Evolutionary conservation across 1,140 invertebrate genomes (phyloP).

Genomic region (Dolichoris vasculosae): DNA sequence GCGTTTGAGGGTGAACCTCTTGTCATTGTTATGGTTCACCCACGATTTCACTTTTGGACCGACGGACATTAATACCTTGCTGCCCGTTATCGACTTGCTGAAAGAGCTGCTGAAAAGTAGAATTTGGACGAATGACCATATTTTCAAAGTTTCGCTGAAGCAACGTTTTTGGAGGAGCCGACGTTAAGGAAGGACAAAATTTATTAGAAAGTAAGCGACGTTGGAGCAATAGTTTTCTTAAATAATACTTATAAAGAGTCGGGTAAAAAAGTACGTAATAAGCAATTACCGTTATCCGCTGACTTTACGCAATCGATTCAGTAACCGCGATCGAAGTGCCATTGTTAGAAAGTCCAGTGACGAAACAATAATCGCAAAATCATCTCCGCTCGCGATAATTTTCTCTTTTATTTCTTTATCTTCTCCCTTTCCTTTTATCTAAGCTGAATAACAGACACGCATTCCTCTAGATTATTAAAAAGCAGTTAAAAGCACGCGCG

Average conservation of each 20-base stretch:
- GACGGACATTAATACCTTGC: constrained; percentile 59
- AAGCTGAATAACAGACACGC: not conserved
- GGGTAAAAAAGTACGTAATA: not conserved
- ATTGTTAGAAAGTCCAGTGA: no score
- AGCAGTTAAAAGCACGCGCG: not conserved
- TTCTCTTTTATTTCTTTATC: not conserved
- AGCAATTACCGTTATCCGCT: not conserved
- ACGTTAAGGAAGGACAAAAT: no score
- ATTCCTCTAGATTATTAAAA: not conserved
- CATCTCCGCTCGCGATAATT: no score
- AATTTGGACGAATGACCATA: not conserved
- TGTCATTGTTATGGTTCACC: constrained; percentile 54
- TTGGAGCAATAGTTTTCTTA: no score
- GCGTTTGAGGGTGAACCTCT: constrained; percentile 52
- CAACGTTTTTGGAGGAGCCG: no score
- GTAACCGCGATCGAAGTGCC: no score
- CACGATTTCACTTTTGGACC: constrained; percentile 60
- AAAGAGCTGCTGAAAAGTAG: constrained; percentile 57
- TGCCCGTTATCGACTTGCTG: constrained; percentile 54
- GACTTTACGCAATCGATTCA: no score
- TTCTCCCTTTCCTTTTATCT: no score
- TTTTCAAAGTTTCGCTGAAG: not conserved
- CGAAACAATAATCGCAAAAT: no score
- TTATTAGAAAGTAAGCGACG: no score
- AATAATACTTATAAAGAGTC: no score